These are phyloP conservation scores for Cenopis cana DNA, from an alignment of 2,888 invertebrate genomes.

Conservation along the genomic window DNA sequence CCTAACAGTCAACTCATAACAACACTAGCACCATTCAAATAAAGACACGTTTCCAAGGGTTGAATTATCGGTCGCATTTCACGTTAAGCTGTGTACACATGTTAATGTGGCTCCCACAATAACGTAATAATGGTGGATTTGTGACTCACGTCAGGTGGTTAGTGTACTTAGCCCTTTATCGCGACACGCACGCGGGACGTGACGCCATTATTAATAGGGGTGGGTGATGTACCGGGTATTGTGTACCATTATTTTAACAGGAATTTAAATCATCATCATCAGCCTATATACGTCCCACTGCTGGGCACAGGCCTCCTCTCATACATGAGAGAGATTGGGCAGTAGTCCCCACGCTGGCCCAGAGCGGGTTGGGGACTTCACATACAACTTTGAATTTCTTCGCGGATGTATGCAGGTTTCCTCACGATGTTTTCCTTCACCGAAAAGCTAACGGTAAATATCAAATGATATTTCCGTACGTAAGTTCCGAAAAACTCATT, in stretches of 20 bases:
- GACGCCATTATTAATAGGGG: constrained; percentile 79
- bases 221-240: constrained; percentile 53
- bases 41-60: constrained; percentile 35
- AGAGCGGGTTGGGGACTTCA: no score
- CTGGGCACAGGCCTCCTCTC: no score
- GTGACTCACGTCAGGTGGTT: constrained; percentile 84
- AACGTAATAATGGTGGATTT: constrained; percentile 85
- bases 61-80: constrained; percentile 83
- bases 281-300: no score
- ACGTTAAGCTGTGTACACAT: constrained; percentile 80
- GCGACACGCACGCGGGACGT: constrained; percentile 83
- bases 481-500: no score
- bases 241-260: not conserved
- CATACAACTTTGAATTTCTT: no score
- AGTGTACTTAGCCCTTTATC: constrained; percentile 85
- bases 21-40: constrained; percentile 29
- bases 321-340: no score
- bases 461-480: no score
- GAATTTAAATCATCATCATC: no score
- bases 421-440: no score
- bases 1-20: constrained; percentile 3
- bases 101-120: constrained; percentile 84
- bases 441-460: no score
- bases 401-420: no score
- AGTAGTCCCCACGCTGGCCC: no score